Evolutionary conservation across 2,113 vertebrate species (phyloP), one percentile per base, ranked within the genome.

Genomic region (Scytalopus superciliaris): DNA sequence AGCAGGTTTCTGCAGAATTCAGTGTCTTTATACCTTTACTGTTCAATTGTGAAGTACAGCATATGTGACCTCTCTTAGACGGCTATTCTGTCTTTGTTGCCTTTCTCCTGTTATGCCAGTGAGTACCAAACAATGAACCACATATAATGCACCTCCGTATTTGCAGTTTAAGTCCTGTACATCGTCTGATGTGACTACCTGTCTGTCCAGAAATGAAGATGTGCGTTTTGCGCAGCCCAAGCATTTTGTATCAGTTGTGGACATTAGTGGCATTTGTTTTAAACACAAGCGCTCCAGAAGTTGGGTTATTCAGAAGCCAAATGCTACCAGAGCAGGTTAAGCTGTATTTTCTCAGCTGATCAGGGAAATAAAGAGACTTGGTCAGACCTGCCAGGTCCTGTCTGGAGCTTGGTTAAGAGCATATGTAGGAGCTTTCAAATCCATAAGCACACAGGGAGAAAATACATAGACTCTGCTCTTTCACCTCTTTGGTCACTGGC

Each of bases 151-250:
- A 5, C 17, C 19, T 49, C 28, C 64, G 10, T 66, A 60, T 9
- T 68, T 45, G 6, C 12, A 59, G 25, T 35, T 3, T 47, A 47
- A 72, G 22, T 79, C 57, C 35, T 2, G 0, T 42, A 15, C 3
- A 0, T 68, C 33, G 16, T 66, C 42, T 53, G 11, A 17, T 66
- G 25, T 2, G 0, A 31, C 30, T 56, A 5, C 13, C 7, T 23
- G 0, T 66, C 50, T 74, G n/a, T 42, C 47, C 3, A 6, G 33
- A 84, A 17, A 44, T 0, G 0, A 55, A 47, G 8, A 47, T 15
- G 24, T 87, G 4, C 0, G 0, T 56, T 85, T 30, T 82, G 28
- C 56, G 39, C 40, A 93, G 49, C 31, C 27, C 3, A 3, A 78
- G 16, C 1, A 3, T 73, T 84, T 84, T 60, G 2, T 25, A 59